Evolutionary conservation across 2,888 invertebrate species (phyloP).

Genomic region (Folsomia manolachei): DNA sequence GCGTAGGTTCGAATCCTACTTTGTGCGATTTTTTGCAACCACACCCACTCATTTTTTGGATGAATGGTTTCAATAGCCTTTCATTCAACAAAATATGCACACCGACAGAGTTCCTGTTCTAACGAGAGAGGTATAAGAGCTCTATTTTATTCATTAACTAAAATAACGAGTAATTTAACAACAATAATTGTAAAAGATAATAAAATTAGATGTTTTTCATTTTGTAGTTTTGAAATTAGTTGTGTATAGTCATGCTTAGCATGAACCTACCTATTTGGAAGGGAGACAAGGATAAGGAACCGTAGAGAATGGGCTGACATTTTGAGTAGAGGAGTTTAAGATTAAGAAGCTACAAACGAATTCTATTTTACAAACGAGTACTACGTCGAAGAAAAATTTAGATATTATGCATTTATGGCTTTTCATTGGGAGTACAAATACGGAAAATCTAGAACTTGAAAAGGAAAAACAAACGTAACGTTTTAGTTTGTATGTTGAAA

Average conservation of each 20-base stretch:
- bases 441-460: background rate
- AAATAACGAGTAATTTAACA: background rate
- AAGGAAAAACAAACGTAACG: background rate
- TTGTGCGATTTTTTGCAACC: conserved; percentile 51
- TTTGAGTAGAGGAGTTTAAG: too few species aligned
- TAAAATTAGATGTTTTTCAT: background rate
- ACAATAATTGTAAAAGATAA: background rate
- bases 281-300: too few species aligned
- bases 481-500: background rate
- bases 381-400: too few species aligned
- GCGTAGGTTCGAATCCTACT: conserved; percentile 67
- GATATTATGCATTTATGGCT: too few species aligned
- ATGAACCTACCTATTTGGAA: too few species aligned
- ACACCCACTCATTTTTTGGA: background rate
- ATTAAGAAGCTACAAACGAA: too few species aligned
- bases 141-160: background rate
- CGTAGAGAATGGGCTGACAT: too few species aligned
- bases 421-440: too few species aligned
- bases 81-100: background rate
- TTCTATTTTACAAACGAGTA: too few species aligned
- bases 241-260: background rate
- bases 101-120: too few species aligned
- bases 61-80: background rate
- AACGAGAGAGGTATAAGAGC: background rate
- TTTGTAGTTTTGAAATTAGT: background rate